Conservation (phyloP, 2,113 vertebrate species). For the Rissa tridactyla region DNA sequence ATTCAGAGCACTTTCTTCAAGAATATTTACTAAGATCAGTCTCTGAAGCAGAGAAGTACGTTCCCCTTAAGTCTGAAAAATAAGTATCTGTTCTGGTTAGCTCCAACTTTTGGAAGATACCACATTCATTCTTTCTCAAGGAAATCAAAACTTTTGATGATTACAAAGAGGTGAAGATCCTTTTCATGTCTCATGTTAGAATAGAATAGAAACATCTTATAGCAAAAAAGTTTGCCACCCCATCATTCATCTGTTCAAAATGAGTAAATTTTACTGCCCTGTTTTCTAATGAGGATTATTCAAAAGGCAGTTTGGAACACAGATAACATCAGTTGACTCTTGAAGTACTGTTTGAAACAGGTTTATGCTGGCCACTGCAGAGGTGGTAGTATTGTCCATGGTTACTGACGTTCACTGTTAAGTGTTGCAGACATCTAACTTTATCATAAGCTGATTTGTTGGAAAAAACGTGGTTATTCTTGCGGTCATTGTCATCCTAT, state of each 20-base stretch:
- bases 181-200: background rate
- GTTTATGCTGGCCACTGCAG: background rate
- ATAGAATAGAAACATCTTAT: background rate
- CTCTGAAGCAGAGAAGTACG: background rate
- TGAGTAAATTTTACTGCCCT: background rate
- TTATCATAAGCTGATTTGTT: background rate
- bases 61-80: background rate
- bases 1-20: background rate
- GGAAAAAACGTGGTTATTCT: background rate
- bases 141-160: background rate
- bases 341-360: background rate
- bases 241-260: accelerated
- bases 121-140: background rate
- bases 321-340: background rate
- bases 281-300: background rate
- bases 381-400: background rate
- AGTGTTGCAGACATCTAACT: background rate
- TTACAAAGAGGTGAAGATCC: background rate
- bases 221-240: background rate
- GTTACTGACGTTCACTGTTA: background rate
- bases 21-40: background rate
- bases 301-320: background rate
- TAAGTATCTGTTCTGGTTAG: background rate
- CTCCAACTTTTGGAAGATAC: background rate
- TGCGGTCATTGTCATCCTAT: background rate